Evolutionary conservation across 2,113 vertebrate genomes (phyloP).

Genomic region (Bubo blakistoni): DNA sequence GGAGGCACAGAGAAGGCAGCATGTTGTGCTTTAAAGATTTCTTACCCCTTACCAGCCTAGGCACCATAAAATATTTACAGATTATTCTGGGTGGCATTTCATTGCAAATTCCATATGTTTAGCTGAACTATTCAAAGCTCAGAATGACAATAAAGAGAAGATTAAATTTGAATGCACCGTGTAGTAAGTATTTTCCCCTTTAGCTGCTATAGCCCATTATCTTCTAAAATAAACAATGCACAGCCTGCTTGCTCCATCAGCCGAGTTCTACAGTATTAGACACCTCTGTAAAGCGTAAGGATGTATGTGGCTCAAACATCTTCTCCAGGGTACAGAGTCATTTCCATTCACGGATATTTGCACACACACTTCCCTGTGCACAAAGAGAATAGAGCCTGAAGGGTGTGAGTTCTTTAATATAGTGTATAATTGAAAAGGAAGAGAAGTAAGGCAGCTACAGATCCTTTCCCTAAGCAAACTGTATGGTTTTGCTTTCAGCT

Average conservation of each 20-base stretch:
- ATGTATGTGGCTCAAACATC: not conserved
- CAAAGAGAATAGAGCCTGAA: not conserved
- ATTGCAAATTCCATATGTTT: constrained; percentile 36
- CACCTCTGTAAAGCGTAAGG: not conserved
- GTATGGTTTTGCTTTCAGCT: not conserved
- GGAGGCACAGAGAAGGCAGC: not conserved
- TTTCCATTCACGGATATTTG: not conserved
- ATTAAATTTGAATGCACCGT: not conserved
- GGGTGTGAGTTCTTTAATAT: not conserved
- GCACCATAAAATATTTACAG: constrained; percentile 31
- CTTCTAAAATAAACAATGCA: not conserved
- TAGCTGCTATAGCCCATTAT: not conserved
- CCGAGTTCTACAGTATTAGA: not conserved
- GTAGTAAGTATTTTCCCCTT: not conserved
- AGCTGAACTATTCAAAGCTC: constrained; percentile 20
- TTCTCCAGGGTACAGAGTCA: not conserved
- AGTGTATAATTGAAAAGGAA: not conserved
- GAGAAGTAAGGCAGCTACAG: not conserved
- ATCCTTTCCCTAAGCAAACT: not conserved
- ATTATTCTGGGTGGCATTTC: not conserved
- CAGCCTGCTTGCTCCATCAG: not conserved
- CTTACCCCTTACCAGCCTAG: not conserved
- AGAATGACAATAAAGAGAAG: constrained; percentile 29
- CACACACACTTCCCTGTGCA: not conserved
- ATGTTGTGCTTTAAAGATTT: not conserved